Evolutionary conservation across 2,113 vertebrate genomes (phyloP).

Genomic region (Melospiza melodia): DNA sequence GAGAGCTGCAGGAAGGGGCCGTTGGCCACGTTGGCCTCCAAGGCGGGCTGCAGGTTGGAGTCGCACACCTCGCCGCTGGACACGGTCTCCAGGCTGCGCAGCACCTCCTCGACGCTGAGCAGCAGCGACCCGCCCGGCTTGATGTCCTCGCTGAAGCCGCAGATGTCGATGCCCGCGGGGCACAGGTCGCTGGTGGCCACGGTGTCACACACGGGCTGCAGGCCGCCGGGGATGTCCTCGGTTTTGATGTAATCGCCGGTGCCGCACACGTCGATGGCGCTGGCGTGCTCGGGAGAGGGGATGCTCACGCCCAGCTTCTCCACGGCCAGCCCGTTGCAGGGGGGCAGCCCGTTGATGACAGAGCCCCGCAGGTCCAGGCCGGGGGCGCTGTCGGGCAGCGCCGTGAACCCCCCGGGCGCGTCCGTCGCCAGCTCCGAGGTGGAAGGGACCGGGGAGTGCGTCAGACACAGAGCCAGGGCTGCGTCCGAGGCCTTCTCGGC

Average conservation of each 20-base stretch:
- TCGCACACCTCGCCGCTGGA: conserved; percentile 81
- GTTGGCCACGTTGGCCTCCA: conserved; percentile 81
- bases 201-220: conserved; percentile 86
- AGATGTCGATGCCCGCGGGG: conserved; percentile 86
- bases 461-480: conserved; percentile 80
- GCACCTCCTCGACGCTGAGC: conserved; percentile 91
- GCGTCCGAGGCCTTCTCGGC: conserved; percentile 77
- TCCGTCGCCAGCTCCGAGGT: conserved; percentile 78
- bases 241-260: conserved; percentile 84
- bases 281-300: conserved; percentile 83
- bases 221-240: conserved; percentile 80
- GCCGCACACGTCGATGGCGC: conserved; percentile 79
- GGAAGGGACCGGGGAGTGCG: conserved; percentile 84
- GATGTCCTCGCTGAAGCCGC: conserved; percentile 89
- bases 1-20: conserved; percentile 84
- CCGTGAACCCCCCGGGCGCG: conserved; percentile 66
- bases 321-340: conserved; percentile 88
- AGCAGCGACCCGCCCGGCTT: conserved; percentile 89
- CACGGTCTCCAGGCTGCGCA: conserved; percentile 92
- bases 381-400: conserved; percentile 73
- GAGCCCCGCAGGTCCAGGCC: conserved; percentile 74
- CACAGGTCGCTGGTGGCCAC: conserved; percentile 83
- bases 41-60: conserved; percentile 76
- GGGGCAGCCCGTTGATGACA: conserved; percentile 87
- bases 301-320: conserved; percentile 84